Evolutionary conservation across 2,888 invertebrate species (phyloP).

Genomic region (Lissocephala sabroskyi): DNA sequence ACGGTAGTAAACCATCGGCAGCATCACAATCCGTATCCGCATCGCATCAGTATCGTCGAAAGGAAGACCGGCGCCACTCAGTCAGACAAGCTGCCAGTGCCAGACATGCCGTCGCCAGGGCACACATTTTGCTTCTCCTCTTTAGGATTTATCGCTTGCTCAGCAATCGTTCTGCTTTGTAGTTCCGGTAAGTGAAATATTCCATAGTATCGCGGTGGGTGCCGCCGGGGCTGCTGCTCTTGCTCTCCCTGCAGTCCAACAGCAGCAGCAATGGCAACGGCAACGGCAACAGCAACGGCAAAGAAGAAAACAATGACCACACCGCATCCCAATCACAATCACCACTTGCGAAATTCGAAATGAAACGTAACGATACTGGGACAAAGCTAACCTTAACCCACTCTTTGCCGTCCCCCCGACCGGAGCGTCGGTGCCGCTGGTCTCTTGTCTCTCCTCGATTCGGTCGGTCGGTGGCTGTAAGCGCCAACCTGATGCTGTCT

Average conservation of each 20-base stretch:
- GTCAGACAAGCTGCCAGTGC: background rate
- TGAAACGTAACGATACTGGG: background rate
- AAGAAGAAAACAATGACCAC: conserved; percentile 3
- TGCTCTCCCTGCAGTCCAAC: too few relatives aligned
- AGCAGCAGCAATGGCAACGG: background rate
- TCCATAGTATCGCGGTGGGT: too few relatives aligned
- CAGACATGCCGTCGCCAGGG: conserved; percentile 44
- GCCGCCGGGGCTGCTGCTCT: too few relatives aligned
- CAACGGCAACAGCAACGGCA: background rate
- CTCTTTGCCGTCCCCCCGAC: too few relatives aligned
- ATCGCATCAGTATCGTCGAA: too few relatives aligned
- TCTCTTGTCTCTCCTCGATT: too few relatives aligned
- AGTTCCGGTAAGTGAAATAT: conserved; percentile 72
- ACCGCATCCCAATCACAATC: background rate
- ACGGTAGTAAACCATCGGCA: too few relatives aligned
- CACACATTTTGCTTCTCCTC: conserved; percentile 56
- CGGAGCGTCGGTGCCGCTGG: too few relatives aligned
- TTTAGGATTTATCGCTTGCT: conserved; percentile 72
- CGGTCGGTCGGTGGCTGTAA: too few relatives aligned
- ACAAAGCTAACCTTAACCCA: background rate
- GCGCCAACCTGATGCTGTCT: too few relatives aligned
- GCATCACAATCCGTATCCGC: too few relatives aligned
- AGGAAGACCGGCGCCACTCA: conserved; percentile 16
- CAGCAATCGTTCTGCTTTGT: conserved; percentile 72
- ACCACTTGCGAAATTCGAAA: background rate